These are phyloP conservation scores for Lasioglossum oenotherae DNA, from an alignment of 2,888 invertebrate species.

Conservation along the genomic window DNA sequence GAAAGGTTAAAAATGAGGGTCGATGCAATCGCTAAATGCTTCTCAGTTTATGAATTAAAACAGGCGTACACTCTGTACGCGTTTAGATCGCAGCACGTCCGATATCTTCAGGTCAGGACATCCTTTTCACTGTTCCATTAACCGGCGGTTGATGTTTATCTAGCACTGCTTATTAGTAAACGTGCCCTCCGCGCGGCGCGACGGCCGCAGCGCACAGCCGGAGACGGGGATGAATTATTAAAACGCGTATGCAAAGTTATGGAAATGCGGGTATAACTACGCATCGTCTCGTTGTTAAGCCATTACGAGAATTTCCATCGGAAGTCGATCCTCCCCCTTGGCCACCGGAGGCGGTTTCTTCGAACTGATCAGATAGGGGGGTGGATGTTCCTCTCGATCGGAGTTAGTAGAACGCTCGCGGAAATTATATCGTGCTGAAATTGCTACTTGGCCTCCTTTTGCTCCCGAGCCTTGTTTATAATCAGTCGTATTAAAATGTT, in stretches of 20 bases:
- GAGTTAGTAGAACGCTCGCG: neutral
- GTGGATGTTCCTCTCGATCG: neutral
- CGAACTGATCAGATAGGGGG: neutral
- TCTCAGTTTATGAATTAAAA: neutral
- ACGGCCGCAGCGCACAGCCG: conserved; percentile 32
- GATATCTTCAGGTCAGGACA: conserved; percentile 18
- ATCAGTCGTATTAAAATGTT: neutral
- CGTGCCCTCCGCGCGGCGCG: conserved; percentile 35
- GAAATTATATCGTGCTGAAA: neutral
- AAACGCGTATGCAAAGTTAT: conserved; percentile 83
- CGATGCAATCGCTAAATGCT: neutral
- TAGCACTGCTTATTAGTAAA: conserved; percentile 50
- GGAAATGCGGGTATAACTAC: conserved; percentile 81
- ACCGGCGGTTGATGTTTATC: conserved; percentile 52
- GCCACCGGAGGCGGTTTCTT: conserved; percentile 18
- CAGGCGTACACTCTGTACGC: neutral
- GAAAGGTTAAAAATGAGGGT: neutral
- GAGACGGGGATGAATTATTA: conserved; percentile 78
- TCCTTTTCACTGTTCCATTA: conserved; percentile 36
- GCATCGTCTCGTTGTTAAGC: conserved; percentile 71
- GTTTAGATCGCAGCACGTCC: conserved; percentile 17
- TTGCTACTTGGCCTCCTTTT: neutral
- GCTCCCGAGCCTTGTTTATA: neutral
- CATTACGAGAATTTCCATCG: conserved; percentile 72
- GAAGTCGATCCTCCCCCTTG: conserved; percentile 33